Evolutionary conservation across 2,888 invertebrate genomes (phyloP), one percentile per base, ranked within the genome.

Genomic region (Folsomia candida): DNA sequence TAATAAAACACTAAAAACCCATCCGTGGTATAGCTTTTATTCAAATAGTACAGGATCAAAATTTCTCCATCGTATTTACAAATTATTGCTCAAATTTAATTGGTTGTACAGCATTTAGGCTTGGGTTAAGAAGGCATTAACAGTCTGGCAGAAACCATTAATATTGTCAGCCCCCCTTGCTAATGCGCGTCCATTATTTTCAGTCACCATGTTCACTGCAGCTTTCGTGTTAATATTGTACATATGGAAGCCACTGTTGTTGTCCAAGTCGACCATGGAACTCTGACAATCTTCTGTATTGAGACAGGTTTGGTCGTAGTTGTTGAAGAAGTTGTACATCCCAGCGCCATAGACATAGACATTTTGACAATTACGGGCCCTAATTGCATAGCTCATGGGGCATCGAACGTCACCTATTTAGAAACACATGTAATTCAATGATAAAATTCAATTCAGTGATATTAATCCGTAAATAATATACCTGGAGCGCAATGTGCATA

Each of bases 141-240:
- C 71, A 59, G 75, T 71, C 62, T 73, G 73, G 61, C 78, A 78
- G 69, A 78, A 78, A 18, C 72, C 73, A 51, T 76, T 78, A n/a
- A 47, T 68, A 66, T 78, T 78, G 61, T 76, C 72, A 20, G 58
- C 65, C 25, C 67, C 58, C 18, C 20, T 54, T 11, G 75, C 78
- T 26, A 76, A 51, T 2, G 72, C 63, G 29, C 70, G 67, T 26
- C 57, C 64, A 47, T 76, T 69, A 25, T 69, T 57, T n/a, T 64
- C 28, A 3, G 76, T 70, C 57, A 76, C 62, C 69, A 76, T 76
- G 60, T 78, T 78, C 1, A 37, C 51, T 14, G 76, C 68, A 4
- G 78, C 78, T 67, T 78, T 78, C 18, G 78, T 78, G 67, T 78
- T 78, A 22, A 68, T 69, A 24, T 78, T 78, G 73, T 68, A 78